Evolutionary conservation across 2,113 vertebrate genomes (phyloP).

Genomic region (Lagopus muta): DNA sequence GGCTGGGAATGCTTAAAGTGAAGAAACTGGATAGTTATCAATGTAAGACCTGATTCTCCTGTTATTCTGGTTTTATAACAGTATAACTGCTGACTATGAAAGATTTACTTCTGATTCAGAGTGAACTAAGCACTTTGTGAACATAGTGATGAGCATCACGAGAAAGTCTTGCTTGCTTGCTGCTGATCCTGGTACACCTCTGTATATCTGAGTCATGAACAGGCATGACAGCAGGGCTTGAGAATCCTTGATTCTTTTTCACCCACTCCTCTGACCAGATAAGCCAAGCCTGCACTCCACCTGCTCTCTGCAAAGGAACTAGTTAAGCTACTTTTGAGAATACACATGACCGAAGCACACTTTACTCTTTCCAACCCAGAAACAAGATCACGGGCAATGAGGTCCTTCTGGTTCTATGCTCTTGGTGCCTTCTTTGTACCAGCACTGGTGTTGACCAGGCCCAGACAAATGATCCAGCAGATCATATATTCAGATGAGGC

Average conservation of each 20-base stretch:
- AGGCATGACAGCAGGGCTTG: neutral
- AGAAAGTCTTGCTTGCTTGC: slow-evolving; percentile 28
- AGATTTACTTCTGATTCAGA: slow-evolving; percentile 60
- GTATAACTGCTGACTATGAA: slow-evolving; percentile 42
- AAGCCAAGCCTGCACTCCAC: neutral
- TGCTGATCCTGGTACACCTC: slow-evolving; percentile 7
- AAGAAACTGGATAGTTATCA: slow-evolving; percentile 32
- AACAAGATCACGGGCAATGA: neutral
- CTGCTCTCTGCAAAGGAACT: neutral
- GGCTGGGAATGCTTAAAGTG: slow-evolving; percentile 40
- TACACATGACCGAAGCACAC: neutral
- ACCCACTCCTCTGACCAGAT: neutral
- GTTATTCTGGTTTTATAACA: slow-evolving; percentile 20
- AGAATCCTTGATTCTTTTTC: neutral
- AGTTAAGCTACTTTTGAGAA: neutral
- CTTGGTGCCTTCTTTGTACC: neutral
- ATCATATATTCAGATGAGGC: neutral
- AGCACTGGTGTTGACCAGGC: neutral
- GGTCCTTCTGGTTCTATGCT: neutral
- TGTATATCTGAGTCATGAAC: slow-evolving; percentile 25
- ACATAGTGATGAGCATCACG: neutral
- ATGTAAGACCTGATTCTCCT: slow-evolving; percentile 24
- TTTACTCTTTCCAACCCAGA: neutral
- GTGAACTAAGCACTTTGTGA: slow-evolving; percentile 4
- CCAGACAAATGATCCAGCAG: neutral